These are phyloP conservation scores for Porites cylindrica DNA, from an alignment of 92 coral and sea anemone species.

Conservation along the genomic window DNA sequence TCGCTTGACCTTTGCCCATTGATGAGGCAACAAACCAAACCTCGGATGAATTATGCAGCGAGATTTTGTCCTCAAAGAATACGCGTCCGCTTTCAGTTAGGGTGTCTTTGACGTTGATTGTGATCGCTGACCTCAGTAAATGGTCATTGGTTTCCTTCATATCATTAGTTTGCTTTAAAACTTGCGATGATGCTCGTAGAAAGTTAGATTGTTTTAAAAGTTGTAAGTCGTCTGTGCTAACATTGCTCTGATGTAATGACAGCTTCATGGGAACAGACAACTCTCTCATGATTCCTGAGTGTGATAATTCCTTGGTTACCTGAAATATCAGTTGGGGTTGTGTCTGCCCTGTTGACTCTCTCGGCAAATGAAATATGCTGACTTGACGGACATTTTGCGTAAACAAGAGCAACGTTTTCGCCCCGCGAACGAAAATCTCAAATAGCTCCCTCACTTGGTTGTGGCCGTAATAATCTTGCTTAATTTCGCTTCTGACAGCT, in stretches of 20 bases:
- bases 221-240: slow-evolving; percentile 46
- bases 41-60: background rate
- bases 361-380: slow-evolving; percentile 65
- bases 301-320: slow-evolving; percentile 59
- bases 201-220: slow-evolving; percentile 68
- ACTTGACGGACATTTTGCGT: slow-evolving; percentile 85
- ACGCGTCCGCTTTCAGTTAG: slow-evolving; percentile 49
- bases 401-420: slow-evolving; percentile 80
- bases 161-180: background rate
- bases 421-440: slow-evolving; percentile 66
- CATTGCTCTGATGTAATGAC: slow-evolving; percentile 14
- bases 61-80: slow-evolving; percentile 1
- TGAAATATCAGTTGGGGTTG: slow-evolving; percentile 65
- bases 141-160: background rate
- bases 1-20: slow-evolving; percentile 72
- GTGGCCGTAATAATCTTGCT: slow-evolving; percentile 70
- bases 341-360: slow-evolving; percentile 29
- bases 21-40: slow-evolving; percentile 82
- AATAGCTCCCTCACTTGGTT: slow-evolving; percentile 72
- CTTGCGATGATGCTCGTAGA: slow-evolving; percentile 60
- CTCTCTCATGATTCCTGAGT: slow-evolving; percentile 40
- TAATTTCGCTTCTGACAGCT: slow-evolving; percentile 79
- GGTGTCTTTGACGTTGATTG: slow-evolving; percentile 31
- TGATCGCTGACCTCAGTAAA: slow-evolving; percentile 63
- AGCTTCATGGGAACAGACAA: slow-evolving; percentile 62